These are phyloP conservation scores for Drosophila ustulata DNA, from an alignment of 2,888 invertebrate species.

Conservation along the genomic window DNA sequence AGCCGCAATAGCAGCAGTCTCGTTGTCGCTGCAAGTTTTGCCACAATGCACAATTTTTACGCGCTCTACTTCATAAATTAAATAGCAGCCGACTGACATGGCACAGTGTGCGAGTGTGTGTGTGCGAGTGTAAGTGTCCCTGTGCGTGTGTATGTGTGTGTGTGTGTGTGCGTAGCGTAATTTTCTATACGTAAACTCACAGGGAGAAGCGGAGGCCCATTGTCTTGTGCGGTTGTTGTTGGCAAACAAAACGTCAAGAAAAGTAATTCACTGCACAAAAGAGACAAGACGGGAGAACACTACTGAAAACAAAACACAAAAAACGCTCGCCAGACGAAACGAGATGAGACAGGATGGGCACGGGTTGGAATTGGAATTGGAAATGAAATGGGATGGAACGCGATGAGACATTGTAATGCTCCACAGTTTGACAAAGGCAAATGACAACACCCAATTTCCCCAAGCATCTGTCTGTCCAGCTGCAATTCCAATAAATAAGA, in stretches of 20 bases:
- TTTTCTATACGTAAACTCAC: constrained; percentile 45
- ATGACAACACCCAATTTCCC: constrained; percentile 24
- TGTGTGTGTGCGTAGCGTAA: constrained; percentile 36
- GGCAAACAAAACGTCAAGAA: constrained; percentile 77
- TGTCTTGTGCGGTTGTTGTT: constrained; percentile 72
- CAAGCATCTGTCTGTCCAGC: background rate
- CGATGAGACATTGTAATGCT: constrained; percentile 35
- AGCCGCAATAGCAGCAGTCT: background rate
- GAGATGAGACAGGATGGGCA: constrained; percentile 10
- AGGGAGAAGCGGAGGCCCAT: constrained; percentile 38
- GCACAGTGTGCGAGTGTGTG: constrained; percentile 13
- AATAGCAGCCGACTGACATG: constrained; percentile 72
- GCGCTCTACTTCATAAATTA: constrained; percentile 83
- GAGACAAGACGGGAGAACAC: constrained; percentile 15
- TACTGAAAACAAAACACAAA: background rate
- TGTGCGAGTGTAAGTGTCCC: background rate
- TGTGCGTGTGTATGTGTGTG: constrained; percentile 1
- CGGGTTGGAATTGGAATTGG: background rate
- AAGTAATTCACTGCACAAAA: constrained; percentile 74
- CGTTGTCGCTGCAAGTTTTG: constrained; percentile 54
- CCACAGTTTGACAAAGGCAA: constrained; percentile 37
- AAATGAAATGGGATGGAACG: constrained; percentile 12
- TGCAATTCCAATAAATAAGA: constrained; percentile 36
- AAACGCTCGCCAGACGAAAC: background rate
- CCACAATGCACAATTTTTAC: constrained; percentile 80